phyloP scores from a whole-genome alignment of 2,888 invertebrate species.

The Nymphalis c-album region DNA sequence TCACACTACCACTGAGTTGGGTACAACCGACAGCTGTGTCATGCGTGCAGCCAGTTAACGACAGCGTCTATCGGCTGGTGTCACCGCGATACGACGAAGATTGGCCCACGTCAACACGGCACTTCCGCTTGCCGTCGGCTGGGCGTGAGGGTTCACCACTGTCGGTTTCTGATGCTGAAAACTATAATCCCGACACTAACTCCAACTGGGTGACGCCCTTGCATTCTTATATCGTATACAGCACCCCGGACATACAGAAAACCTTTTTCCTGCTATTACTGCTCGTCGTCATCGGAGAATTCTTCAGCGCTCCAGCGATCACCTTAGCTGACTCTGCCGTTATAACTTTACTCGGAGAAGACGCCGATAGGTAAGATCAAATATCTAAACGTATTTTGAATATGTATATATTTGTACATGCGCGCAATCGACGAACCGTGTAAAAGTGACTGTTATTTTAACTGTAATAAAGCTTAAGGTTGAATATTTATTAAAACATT shows the following conservation, averaged over 20 bases:
- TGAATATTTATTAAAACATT: too few species aligned
- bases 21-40: conserved; percentile 96
- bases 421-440: too few species aligned
- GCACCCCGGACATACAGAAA: conserved; percentile 93
- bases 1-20: conserved; percentile 97
- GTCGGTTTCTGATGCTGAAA: conserved; percentile 87
- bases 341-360: conserved; percentile 93
- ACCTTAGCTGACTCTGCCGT: conserved; percentile 96
- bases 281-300: conserved; percentile 97
- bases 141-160: conserved; percentile 84
- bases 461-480: too few species aligned
- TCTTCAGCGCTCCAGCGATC: conserved; percentile 97
- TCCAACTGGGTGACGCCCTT: conserved; percentile 92
- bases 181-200: conserved; percentile 87
- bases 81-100: conserved; percentile 78
- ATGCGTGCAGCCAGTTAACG: conserved; percentile 84
- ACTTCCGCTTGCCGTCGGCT: conserved; percentile 56
- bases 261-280: conserved; percentile 96
- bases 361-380: conserved; percentile 84
- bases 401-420: too few species aligned
- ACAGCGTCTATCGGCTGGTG: conserved; percentile 83
- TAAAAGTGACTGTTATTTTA: too few species aligned
- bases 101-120: conserved; percentile 46
- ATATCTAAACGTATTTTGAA: background rate
- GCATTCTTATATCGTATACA: conserved; percentile 96